These are phyloP conservation scores for Drosophila vallismaia DNA, from an alignment of 2,888 invertebrate species.

Conservation along the genomic window DNA sequence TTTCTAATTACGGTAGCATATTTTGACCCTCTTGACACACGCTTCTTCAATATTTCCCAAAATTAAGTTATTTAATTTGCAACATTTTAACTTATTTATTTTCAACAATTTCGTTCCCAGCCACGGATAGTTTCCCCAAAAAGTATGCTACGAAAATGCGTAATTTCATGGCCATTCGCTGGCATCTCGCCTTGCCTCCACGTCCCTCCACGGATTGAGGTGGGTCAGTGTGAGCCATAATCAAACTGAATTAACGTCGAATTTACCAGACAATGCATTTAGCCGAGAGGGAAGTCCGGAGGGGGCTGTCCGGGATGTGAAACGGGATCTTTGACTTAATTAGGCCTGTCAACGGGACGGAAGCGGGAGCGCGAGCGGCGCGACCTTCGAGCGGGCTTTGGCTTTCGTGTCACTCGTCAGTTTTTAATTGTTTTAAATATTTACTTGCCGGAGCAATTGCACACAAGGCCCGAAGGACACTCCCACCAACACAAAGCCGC, in stretches of 20 bases:
- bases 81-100: no score
- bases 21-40: not conserved
- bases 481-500: constrained; percentile 30
- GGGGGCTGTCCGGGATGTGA: not conserved
- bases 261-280: constrained; percentile 37
- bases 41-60: not conserved
- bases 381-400: constrained; percentile 11
- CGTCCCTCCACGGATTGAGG: constrained; percentile 11
- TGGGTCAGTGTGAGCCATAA: constrained; percentile 30
- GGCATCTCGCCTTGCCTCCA: not conserved
- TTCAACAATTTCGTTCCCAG: not conserved
- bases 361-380: not conserved
- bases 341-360: constrained; percentile 17
- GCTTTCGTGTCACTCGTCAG: constrained; percentile 29
- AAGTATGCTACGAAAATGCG: constrained; percentile 24
- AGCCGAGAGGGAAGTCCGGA: constrained; percentile 16
- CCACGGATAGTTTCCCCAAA: constrained; percentile 5
- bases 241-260: constrained; percentile 25
- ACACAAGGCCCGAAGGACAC: constrained; percentile 38
- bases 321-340: constrained; percentile 22
- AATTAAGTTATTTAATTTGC: not conserved
- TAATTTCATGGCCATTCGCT: constrained; percentile 21
- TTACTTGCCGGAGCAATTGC: constrained; percentile 29
- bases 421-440: constrained; percentile 56
- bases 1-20: not conserved